Evolutionary conservation across 2,888 invertebrate species (phyloP), one percentile per base, ranked within the genome.

Genomic region (Lasioglossum marginatum): DNA sequence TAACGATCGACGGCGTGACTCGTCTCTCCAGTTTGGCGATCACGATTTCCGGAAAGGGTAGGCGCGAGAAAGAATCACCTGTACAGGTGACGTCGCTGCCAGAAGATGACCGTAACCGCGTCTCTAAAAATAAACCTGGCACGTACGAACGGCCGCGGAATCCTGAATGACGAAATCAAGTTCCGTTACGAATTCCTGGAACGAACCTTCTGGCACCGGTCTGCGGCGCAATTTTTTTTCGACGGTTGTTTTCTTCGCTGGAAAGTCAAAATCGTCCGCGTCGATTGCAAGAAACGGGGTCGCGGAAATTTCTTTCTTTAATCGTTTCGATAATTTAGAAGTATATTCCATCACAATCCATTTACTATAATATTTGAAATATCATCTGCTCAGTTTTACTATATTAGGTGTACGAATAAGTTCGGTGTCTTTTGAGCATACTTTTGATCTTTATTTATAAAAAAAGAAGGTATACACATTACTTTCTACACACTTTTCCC

Each of bases 81-180:
- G 79, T 75, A 45, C 43, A 40, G 27, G 70, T 16, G 27, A 78
- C 34, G 75, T 71, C 37, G 34, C 43, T 19, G 63, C 71, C 71
- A 63, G 60, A 63, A 77, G 84, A 85, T 57, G 70, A 80, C 71
- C 72, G 78, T 73, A 74, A 60, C 82, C 82, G 86, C 79, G 57
- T 82, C 79, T 85, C 90, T 90, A 91, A 90, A 91, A 89, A 91
- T 91, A 90, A 81, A 85, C 82, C 74, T 70, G 52, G 10, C 83
- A 66, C 81, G 81, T 82, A 80, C 87, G 74, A 23, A 80, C 87
- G 82, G 48, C 80, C 88, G 82, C 90, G 88, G 89, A 91, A 91
- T 91, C 87, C 90, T 86, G 88, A 91, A 90, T 91, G 91, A 91
- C 91, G 91, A 91, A 91, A 91, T 88, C 89, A 45, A 80, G 86